Conservation (phyloP, 2,888 invertebrate species). For the Heliconius ismenius region DNA sequence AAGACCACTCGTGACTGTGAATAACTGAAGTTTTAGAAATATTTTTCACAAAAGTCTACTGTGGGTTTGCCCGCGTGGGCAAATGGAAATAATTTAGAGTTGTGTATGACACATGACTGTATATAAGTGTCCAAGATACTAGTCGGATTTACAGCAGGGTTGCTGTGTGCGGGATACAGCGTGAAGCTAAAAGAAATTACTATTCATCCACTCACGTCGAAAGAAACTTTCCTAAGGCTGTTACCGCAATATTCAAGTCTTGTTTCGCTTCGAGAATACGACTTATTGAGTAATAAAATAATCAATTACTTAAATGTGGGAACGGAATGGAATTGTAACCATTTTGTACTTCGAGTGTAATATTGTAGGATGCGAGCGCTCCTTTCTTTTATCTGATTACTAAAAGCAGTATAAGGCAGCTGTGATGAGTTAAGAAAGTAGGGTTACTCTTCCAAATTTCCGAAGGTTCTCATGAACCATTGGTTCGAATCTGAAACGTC, state of each 20-base stretch:
- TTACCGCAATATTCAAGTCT: constrained; percentile 14
- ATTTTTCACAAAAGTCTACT: too few relatives aligned
- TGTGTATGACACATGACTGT: too few relatives aligned
- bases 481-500: too few relatives aligned
- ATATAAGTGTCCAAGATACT: too few relatives aligned
- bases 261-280: constrained; percentile 17
- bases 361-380: not conserved
- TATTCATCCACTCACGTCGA: not conserved
- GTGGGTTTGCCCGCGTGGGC: too few relatives aligned
- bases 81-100: too few relatives aligned
- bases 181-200: not conserved
- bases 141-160: too few relatives aligned
- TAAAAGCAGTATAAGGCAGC: not conserved
- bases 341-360: constrained; percentile 4
- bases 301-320: constrained; percentile 23
- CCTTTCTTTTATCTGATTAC: constrained; percentile 12
- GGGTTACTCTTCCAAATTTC: not conserved
- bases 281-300: constrained; percentile 21
- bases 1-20: constrained; percentile 2
- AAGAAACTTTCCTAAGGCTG: not conserved
- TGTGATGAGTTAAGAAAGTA: not conserved
- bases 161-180: not conserved
- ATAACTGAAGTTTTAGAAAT: constrained; percentile 2
- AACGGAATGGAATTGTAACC: constrained; percentile 8
- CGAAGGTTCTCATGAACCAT: not conserved